Conservation (phyloP, 2,888 invertebrate species). For the Andrena trimmerana region DNA sequence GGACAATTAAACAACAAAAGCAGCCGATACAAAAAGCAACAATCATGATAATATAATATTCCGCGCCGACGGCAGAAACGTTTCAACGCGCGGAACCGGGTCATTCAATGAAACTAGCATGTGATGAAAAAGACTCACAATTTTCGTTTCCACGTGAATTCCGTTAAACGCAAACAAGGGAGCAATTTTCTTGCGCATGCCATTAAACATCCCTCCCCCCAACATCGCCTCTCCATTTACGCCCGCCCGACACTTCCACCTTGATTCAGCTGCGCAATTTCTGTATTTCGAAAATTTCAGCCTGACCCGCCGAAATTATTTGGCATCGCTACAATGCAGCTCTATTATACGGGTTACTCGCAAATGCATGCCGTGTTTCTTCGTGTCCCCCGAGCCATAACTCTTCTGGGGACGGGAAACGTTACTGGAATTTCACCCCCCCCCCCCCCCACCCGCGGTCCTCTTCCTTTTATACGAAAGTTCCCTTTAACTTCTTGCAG, state of each 20-base stretch:
- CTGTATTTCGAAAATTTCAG: slow-evolving; percentile 58
- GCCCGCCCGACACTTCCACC: slow-evolving; percentile 5
- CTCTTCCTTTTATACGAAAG: slow-evolving; percentile 57
- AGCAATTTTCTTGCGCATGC: slow-evolving; percentile 2
- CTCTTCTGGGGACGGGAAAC: slow-evolving; percentile 68
- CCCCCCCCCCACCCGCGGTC: neutral
- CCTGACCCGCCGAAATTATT: slow-evolving; percentile 64
- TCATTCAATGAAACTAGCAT: neutral
- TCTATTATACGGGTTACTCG: slow-evolving; percentile 68
- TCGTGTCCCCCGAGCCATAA: slow-evolving; percentile 69
- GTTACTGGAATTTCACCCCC: slow-evolving; percentile 66
- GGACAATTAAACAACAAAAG: too few species aligned
- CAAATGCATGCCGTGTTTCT: slow-evolving; percentile 73
- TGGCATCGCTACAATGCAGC: slow-evolving; percentile 60
- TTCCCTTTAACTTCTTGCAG: slow-evolving; percentile 64
- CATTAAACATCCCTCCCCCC: slow-evolving; percentile 1
- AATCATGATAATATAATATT: neutral
- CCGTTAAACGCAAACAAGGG: neutral
- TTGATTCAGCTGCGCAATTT: slow-evolving; percentile 52
- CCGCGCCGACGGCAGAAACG: neutral
- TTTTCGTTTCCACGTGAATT: neutral
- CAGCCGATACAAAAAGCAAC: too few species aligned
- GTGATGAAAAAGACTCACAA: neutral
- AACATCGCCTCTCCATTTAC: neutral
- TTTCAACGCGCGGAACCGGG: neutral